Percentiles rank a stretch among this genome's conserved stretches.
Conservation (phyloP, 2,888 invertebrate genomes). For the Apeira syringaria region DNA sequence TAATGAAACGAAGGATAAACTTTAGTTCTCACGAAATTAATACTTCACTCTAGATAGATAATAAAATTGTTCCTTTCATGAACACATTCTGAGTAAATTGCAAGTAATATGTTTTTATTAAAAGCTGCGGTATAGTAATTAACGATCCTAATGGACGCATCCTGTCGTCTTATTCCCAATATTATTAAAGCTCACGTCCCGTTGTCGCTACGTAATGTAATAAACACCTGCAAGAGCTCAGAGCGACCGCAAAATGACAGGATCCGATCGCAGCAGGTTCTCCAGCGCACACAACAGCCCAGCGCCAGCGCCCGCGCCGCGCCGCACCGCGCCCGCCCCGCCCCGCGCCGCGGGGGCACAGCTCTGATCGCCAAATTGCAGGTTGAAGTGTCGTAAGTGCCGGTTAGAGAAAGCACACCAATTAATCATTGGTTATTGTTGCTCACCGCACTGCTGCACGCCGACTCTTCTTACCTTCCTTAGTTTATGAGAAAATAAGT, state of each 20-base stretch:
- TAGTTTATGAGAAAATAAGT: constrained; percentile 2
- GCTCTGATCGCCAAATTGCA: constrained; percentile 75
- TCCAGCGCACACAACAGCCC: constrained; percentile 56
- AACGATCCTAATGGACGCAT: constrained; percentile 40
- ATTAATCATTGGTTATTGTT: constrained; percentile 25
- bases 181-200: constrained; percentile 45
- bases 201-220: constrained; percentile 46
- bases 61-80: too few species aligned
- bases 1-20: not conserved
- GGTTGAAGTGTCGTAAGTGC: constrained; percentile 73
- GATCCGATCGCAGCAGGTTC: constrained; percentile 60
- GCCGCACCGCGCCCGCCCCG: too few species aligned
- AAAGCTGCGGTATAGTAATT: too few species aligned
- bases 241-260: constrained; percentile 75
- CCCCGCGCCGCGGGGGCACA: constrained; percentile 44
- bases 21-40: too few species aligned
- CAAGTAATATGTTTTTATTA: too few species aligned
- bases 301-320: too few species aligned
- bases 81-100: too few species aligned
- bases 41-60: too few species aligned
- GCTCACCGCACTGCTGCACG: constrained; percentile 6
- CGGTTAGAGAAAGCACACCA: constrained; percentile 45
- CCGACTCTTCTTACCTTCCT: not conserved
- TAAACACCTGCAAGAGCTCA: constrained; percentile 58
- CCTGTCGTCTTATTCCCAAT: constrained; percentile 40